Conservation (phyloP, 2,113 vertebrate genomes). For the Callionymus lyra region DNA sequence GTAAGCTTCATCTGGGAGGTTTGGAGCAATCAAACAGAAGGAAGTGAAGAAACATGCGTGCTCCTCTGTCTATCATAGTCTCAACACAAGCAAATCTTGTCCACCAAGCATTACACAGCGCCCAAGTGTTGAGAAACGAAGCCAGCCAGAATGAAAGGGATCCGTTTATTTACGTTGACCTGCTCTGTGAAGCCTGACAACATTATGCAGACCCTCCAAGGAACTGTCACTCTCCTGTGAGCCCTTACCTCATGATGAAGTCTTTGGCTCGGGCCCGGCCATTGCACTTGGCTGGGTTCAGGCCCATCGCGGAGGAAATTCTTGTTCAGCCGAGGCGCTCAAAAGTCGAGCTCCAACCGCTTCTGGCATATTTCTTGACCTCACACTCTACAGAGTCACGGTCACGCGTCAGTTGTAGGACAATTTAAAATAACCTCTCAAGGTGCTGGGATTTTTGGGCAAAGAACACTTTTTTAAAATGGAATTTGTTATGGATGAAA, state of each 20-base stretch:
- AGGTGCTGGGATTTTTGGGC: no score
- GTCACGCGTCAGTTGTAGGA: no score
- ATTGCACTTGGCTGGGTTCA: slow-evolving; percentile 20
- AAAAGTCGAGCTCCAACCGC: slow-evolving; percentile 9
- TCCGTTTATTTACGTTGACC: slow-evolving; percentile 44
- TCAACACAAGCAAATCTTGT: slow-evolving; percentile 19
- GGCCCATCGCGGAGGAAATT: slow-evolving; percentile 24
- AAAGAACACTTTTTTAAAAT: no score
- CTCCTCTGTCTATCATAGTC: slow-evolving; percentile 29
- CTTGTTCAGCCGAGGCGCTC: slow-evolving; percentile 11
- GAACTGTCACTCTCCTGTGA: slow-evolving; percentile 38
- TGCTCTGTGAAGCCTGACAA: slow-evolving; percentile 42
- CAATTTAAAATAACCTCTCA: no score
- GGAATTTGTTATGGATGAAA: no score
- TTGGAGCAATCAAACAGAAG: slow-evolving; percentile 1
- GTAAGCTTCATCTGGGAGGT: slow-evolving; percentile 37
- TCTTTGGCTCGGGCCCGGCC: slow-evolving; percentile 19
- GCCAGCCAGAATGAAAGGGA: slow-evolving; percentile 29
- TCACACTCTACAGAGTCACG: no score
- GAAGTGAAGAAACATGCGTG: slow-evolving; percentile 5
- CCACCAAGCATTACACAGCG: slow-evolving; percentile 20
- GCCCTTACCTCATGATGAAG: slow-evolving; percentile 32
- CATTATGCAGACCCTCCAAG: slow-evolving; percentile 30
- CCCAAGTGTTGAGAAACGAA: slow-evolving; percentile 28
- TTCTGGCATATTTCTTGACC: not conserved